A percentile compares a stretch with the other conserved stretches of the same genome.
These are phyloP conservation scores for Lepidocyrtinus sp. DNA, from an alignment of 2,888 invertebrate species.

Conservation along the genomic window DNA sequence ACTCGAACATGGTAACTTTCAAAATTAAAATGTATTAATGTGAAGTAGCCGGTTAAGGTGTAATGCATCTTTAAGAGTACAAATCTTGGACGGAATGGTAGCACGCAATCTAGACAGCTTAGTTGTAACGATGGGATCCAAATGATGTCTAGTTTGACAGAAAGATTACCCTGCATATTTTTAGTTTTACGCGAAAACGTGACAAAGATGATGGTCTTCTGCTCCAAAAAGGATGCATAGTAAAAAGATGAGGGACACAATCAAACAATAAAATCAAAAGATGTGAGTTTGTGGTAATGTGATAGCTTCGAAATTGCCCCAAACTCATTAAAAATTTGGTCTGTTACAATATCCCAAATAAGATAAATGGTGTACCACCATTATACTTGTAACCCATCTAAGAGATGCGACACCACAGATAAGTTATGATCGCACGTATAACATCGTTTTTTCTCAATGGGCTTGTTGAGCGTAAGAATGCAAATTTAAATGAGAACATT, in stretches of 20 bases:
- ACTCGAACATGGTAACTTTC: not conserved
- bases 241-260: too few relatives aligned
- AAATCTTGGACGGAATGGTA: not conserved
- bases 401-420: too few relatives aligned
- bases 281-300: not conserved
- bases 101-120: not conserved
- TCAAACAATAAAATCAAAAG: too few relatives aligned
- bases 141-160: not conserved
- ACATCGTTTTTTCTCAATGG: not conserved
- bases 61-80: not conserved
- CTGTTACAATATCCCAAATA: too few relatives aligned
- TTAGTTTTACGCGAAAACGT: not conserved
- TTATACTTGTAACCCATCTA: too few relatives aligned
- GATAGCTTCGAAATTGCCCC: not conserved
- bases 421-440: not conserved
- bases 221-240: not conserved
- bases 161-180: not conserved
- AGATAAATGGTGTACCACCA: too few relatives aligned
- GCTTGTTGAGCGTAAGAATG: not conserved
- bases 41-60: not conserved
- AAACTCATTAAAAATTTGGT: not conserved
- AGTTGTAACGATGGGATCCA: not conserved
- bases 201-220: not conserved
- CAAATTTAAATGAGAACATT: not conserved
- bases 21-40: not conserved